Evolutionary conservation across 2,113 vertebrate genomes (phyloP).

Genomic region (Sialia sialis): DNA sequence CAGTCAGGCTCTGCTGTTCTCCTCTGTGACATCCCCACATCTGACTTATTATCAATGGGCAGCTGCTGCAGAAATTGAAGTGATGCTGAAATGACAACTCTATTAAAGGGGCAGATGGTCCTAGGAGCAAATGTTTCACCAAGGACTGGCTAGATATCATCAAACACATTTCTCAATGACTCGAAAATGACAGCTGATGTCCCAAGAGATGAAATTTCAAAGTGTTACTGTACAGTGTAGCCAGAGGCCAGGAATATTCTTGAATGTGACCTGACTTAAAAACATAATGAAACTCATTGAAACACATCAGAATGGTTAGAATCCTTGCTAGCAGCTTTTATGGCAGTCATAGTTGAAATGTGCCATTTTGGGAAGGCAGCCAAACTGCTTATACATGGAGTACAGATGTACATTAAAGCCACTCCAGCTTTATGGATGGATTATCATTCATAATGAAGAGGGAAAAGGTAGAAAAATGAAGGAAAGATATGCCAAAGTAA

Average conservation of each 20-base stretch:
- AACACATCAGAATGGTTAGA: neutral
- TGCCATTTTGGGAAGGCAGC: conserved; percentile 31
- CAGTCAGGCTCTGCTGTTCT: neutral
- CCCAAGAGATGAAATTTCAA: neutral
- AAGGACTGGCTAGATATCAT: neutral
- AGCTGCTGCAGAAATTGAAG: conserved; percentile 32
- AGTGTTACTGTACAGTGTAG: neutral
- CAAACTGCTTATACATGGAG: neutral
- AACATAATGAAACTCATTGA: neutral
- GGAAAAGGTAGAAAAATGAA: neutral
- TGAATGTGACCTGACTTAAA: neutral
- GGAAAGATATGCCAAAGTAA: neutral
- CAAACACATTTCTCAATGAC: conserved; percentile 4
- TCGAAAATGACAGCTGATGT: conserved; percentile 12
- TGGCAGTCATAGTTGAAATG: neutral
- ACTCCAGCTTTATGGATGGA: neutral
- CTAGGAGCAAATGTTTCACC: conserved; percentile 23
- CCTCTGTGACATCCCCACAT: neutral
- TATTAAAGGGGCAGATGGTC: conserved; percentile 43
- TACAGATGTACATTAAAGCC: neutral
- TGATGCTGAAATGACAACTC: neutral
- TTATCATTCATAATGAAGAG: neutral
- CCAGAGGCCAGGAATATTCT: neutral
- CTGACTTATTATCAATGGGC: neutral
- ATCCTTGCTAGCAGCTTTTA: conserved; percentile 11